Conservation (phyloP, 1,140 invertebrate species). For the Heliconius nattereri region DNA sequence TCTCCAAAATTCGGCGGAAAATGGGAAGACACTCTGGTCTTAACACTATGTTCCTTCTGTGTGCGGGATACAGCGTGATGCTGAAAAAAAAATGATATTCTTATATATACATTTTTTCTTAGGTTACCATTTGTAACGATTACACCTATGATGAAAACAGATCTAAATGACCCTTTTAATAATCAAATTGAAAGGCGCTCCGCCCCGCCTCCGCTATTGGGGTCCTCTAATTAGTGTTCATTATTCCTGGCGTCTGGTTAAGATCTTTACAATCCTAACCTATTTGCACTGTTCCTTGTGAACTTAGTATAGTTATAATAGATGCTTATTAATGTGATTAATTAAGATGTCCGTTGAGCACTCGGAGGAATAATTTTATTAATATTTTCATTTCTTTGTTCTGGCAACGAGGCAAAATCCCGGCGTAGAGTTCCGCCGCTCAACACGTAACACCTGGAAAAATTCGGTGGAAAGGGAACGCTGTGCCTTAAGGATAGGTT, state of each 20-base stretch:
- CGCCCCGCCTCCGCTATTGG: slow-evolving; percentile 32
- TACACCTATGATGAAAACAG: slow-evolving; percentile 6
- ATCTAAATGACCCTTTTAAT: slow-evolving; percentile 39
- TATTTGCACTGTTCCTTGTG: slow-evolving; percentile 35
- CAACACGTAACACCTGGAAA: no score
- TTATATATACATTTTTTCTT: no score
- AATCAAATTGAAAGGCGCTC: slow-evolving; percentile 43
- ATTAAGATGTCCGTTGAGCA: background rate
- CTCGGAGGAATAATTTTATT: no score
- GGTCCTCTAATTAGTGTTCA: slow-evolving; percentile 44
- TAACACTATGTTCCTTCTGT: no score
- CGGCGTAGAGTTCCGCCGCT: background rate
- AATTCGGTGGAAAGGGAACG: no score
- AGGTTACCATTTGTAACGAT: background rate
- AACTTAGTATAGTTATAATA: slow-evolving; percentile 12
- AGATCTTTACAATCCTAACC: slow-evolving; percentile 42
- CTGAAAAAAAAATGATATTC: no score
- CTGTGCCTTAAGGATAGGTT: no score
- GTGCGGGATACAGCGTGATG: no score
- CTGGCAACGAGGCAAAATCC: no score
- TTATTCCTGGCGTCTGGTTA: slow-evolving; percentile 32
- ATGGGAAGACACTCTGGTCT: no score
- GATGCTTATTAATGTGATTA: slow-evolving; percentile 1
- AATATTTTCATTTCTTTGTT: no score
- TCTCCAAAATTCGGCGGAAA: background rate